These are phyloP conservation scores for Melanotaenia duboulayi DNA, from an alignment of 2,113 vertebrate species.

Conservation along the genomic window DNA sequence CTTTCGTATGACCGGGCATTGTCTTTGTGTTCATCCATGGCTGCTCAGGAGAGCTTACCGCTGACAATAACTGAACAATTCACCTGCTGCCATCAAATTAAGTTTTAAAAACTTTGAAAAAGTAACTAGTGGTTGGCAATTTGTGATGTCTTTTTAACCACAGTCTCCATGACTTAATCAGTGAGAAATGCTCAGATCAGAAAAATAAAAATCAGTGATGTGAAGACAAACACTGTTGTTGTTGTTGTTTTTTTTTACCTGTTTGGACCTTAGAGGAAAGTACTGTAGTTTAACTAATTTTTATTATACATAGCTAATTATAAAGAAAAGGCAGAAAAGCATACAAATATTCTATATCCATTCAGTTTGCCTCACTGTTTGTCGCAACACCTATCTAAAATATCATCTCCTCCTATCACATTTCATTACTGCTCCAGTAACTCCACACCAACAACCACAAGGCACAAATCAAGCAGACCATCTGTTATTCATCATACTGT, in stretches of 20 bases:
- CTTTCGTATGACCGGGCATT: neutral
- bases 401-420: slow-evolving; percentile 36
- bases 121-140: too few relatives aligned
- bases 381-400: slow-evolving; percentile 2
- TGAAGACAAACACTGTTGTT: too few relatives aligned
- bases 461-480: slow-evolving; percentile 55
- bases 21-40: neutral
- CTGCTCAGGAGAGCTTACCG: neutral
- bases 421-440: slow-evolving; percentile 44
- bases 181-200: neutral
- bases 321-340: neutral
- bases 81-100: neutral
- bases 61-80: neutral
- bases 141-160: neutral
- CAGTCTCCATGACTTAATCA: neutral
- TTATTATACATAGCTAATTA: too few relatives aligned
- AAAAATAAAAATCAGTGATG: neutral
- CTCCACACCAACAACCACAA: slow-evolving; percentile 38
- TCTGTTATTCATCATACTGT: slow-evolving; percentile 59
- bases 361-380: neutral
- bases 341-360: neutral
- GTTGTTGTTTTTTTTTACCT: too few relatives aligned
- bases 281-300: too few relatives aligned
- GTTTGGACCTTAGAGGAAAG: too few relatives aligned
- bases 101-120: neutral